These are phyloP conservation scores for Drosophila gunungcola DNA, from an alignment of 1,140 invertebrate species.

Conservation along the genomic window DNA sequence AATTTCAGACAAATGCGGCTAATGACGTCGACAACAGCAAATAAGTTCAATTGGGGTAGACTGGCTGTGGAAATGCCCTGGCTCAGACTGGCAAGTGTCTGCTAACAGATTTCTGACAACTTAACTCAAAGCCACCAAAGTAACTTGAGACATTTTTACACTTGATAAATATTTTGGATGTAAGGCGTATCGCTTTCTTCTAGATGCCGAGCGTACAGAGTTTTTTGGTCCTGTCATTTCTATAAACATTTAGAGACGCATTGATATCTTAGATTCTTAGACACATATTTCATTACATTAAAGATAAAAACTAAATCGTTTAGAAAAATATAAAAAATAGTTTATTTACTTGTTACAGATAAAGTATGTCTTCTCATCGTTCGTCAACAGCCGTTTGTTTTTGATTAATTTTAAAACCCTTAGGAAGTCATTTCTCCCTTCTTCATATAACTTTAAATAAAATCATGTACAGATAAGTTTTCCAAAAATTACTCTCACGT, in stretches of 20 bases:
- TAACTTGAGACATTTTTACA: conserved; percentile 22
- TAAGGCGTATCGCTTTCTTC: conserved; percentile 3
- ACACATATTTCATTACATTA: too few species aligned
- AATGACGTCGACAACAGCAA: conserved; percentile 68
- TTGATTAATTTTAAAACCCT: too few species aligned
- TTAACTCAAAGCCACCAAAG: conserved; percentile 37
- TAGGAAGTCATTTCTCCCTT: too few species aligned
- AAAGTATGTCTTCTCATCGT: too few species aligned
- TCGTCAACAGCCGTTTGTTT: too few species aligned
- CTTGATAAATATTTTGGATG: neutral
- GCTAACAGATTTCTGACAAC: conserved; percentile 40
- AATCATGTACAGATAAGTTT: neutral
- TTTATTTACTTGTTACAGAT: too few species aligned
- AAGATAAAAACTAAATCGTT: too few species aligned
- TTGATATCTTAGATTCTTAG: too few species aligned
- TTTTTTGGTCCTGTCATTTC: neutral
- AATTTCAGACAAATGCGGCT: conserved; percentile 77
- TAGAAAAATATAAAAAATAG: too few species aligned
- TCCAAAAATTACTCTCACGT: conserved; percentile 4
- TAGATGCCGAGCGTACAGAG: neutral
- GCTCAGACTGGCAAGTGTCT: conserved; percentile 61
- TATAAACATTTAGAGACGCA: too few species aligned
- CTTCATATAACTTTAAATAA: too few species aligned
- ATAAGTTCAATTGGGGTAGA: conserved; percentile 59
- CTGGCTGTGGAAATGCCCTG: conserved; percentile 26